These are phyloP conservation scores for Antheraea yamamai DNA, from an alignment of 2,888 invertebrate genomes.

Conservation along the genomic window DNA sequence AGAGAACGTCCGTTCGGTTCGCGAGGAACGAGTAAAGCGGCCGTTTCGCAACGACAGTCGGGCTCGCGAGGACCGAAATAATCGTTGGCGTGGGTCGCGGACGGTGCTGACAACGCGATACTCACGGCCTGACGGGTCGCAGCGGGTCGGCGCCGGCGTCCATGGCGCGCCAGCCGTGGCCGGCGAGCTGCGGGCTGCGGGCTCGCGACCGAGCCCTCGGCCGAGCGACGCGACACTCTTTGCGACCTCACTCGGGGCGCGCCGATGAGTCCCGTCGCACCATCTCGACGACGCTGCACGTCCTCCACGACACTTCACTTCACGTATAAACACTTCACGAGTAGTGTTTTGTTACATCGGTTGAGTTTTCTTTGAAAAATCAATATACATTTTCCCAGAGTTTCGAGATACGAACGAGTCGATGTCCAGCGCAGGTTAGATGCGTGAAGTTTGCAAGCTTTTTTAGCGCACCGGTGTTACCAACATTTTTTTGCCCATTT, in stretches of 20 bases:
- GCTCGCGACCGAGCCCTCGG: constrained; percentile 60
- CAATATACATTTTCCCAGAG: constrained; percentile 83
- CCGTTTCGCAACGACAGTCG: constrained; percentile 78
- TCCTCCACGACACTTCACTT: constrained; percentile 73
- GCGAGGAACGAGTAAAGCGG: constrained; percentile 68
- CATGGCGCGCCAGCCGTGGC: constrained; percentile 79
- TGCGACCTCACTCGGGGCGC: constrained; percentile 78
- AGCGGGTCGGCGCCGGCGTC: constrained; percentile 79
- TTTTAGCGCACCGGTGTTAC: constrained; percentile 84
- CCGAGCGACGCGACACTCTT: constrained; percentile 79
- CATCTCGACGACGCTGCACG: constrained; percentile 80
- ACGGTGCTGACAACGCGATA: constrained; percentile 59
- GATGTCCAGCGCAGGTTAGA: constrained; percentile 83
- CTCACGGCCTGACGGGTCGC: constrained; percentile 80
- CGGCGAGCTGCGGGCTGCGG: constrained; percentile 76
- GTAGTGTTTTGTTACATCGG: constrained; percentile 82
- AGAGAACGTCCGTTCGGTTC: constrained; percentile 78
- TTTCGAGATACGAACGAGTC: constrained; percentile 81
- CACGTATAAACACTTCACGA: constrained; percentile 81
- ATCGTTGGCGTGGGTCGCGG: constrained; percentile 64
- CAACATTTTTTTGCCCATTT: constrained; percentile 82
- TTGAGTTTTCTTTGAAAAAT: constrained; percentile 83
- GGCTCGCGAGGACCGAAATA: constrained; percentile 74
- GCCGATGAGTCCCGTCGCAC: constrained; percentile 77
- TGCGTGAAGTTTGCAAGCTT: constrained; percentile 84